Percentiles rank a stretch among this genome's conserved stretches.
Conservation (phyloP, 2,888 invertebrate genomes). For the Melinopterus prodromus region DNA sequence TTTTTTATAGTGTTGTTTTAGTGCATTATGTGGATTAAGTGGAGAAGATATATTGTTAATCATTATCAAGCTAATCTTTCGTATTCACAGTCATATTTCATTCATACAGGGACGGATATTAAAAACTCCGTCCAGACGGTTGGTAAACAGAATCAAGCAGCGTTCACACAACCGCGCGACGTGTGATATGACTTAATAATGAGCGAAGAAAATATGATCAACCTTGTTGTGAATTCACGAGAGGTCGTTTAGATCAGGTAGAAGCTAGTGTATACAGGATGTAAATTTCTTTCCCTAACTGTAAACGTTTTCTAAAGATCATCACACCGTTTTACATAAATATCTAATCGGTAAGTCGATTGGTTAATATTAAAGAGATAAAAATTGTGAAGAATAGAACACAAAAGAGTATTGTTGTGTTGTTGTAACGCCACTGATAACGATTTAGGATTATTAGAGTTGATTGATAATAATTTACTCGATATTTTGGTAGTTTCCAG, state of each 20-base stretch:
- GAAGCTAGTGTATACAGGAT: not conserved
- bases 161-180: not conserved
- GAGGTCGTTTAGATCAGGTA: not conserved
- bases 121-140: not conserved
- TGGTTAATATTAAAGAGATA: not conserved
- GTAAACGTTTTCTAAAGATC: not conserved
- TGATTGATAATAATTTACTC: too few species aligned
- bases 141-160: not conserved
- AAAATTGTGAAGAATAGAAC: not conserved
- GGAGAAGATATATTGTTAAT: too few species aligned
- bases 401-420: not conserved
- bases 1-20: too few species aligned
- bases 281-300: not conserved
- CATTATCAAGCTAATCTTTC: too few species aligned
- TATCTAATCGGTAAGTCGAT: not conserved
- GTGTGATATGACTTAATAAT: not conserved
- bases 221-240: not conserved
- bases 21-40: too few species aligned
- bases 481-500: too few species aligned
- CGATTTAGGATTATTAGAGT: too few species aligned
- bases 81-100: too few species aligned
- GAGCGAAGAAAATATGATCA: not conserved
- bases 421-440: not conserved
- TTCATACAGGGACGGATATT: not conserved
- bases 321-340: not conserved